Evolutionary conservation across 2,797 vertebrate species (phyloP).

Genomic region (Alfaro cultratus): DNA sequence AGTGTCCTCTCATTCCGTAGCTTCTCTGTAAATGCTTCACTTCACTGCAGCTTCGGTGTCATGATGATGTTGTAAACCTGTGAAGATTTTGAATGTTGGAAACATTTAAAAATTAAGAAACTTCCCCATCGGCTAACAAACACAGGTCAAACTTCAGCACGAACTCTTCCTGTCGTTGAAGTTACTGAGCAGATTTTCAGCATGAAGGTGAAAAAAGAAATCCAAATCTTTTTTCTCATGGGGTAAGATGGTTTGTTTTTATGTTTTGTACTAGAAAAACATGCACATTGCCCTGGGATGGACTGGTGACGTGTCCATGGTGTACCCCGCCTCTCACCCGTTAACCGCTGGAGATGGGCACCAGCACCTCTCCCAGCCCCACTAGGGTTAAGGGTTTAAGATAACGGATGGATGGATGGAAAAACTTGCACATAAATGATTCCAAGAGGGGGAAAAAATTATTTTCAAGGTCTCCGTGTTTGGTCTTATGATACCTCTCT

Average conservation of each 20-base stretch:
- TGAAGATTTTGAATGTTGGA: background rate
- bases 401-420: no score
- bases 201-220: background rate
- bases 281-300: no score
- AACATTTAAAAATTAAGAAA: background rate
- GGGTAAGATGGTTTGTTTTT: background rate
- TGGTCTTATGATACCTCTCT: background rate
- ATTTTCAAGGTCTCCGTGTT: background rate
- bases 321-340: no score
- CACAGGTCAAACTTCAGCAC: background rate
- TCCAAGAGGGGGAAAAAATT: background rate
- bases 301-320: no score
- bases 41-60: background rate
- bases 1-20: conserved; percentile 16
- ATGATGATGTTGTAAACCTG: no score
- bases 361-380: no score
- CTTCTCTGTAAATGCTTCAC: background rate
- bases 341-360: no score
- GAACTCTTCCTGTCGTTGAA: background rate
- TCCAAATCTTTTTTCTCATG: background rate
- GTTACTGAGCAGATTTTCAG: background rate
- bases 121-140: background rate
- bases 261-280: background rate
- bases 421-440: background rate
- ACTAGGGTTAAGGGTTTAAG: no score